These are phyloP conservation scores for Drosophila kambysellisi DNA, from an alignment of 2,888 invertebrate species.

Conservation along the genomic window DNA sequence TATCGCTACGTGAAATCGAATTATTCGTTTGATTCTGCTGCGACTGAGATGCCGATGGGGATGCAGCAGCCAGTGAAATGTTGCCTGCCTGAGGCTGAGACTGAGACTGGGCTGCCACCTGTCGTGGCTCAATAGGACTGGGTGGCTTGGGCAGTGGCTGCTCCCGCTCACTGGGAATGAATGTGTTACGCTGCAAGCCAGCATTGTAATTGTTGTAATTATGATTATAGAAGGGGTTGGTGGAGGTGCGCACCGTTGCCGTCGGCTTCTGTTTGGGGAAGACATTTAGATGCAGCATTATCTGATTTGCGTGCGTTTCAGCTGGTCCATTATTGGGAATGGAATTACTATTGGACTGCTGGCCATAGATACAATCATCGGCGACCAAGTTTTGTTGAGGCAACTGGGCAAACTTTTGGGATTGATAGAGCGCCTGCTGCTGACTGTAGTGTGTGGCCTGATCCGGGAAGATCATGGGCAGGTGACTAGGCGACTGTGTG, in stretches of 20 bases:
- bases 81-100: conserved; percentile 24
- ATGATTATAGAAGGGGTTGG: conserved; percentile 79
- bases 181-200: conserved; percentile 65
- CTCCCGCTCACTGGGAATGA: conserved; percentile 57
- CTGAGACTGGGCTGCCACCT: conserved; percentile 35
- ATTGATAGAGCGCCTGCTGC: conserved; percentile 64
- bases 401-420: conserved; percentile 59
- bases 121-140: conserved; percentile 70
- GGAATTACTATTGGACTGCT: conserved; percentile 11
- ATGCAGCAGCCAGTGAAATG: conserved; percentile 4
- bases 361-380: conserved; percentile 63
- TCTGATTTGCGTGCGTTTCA: conserved; percentile 85
- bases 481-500: conserved; percentile 45
- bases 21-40: conserved; percentile 51
- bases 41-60: conserved; percentile 16
- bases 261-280: conserved; percentile 86
- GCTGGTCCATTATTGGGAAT: conserved; percentile 15
- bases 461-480: conserved; percentile 65
- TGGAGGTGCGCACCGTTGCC: conserved; percentile 64
- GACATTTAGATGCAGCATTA: conserved; percentile 89
- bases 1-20: conserved; percentile 77
- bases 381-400: conserved; percentile 50
- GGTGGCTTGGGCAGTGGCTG: conserved; percentile 66
- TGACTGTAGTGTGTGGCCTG: conserved; percentile 66
- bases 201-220: conserved; percentile 42